Percentiles rank a stretch among this genome's conserved stretches.
Conservation (phyloP, 2,797 vertebrate genomes). For the Hirundo rustica region DNA sequence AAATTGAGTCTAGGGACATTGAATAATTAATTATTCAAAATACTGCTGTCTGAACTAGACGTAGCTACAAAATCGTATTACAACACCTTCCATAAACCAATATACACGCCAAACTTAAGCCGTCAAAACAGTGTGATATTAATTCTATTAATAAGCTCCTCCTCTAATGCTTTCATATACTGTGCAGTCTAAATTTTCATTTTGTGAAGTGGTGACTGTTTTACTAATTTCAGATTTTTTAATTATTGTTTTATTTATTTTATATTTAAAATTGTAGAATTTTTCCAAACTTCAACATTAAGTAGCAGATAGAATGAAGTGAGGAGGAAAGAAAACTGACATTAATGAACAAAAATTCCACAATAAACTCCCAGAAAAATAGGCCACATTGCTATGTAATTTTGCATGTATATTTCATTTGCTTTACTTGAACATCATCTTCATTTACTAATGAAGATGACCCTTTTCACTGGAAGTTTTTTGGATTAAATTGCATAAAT, state of each 20-base stretch:
- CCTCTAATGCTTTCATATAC: slow-evolving; percentile 13
- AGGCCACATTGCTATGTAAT: not conserved
- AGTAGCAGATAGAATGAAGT: slow-evolving; percentile 69
- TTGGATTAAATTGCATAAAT: slow-evolving; percentile 37
- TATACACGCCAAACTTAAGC: not conserved
- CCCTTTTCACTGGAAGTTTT: slow-evolving; percentile 7
- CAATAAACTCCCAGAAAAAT: slow-evolving; percentile 74
- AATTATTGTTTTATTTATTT: slow-evolving; percentile 44
- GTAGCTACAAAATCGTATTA: not conserved
- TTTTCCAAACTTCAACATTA: slow-evolving; percentile 51
- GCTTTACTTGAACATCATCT: slow-evolving; percentile 10
- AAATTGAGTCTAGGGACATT: not conserved
- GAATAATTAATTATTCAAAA: not conserved
- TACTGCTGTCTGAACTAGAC: not conserved
- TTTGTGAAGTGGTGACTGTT: not conserved
- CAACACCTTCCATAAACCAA: not conserved
- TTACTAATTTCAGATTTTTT: slow-evolving; percentile 34
- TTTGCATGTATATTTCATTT: slow-evolving; percentile 54
- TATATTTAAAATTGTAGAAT: slow-evolving; percentile 58
- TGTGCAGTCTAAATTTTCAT: not conserved
- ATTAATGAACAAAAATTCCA: slow-evolving; percentile 81
- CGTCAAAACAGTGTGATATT: not conserved
- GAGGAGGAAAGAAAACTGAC: slow-evolving; percentile 81
- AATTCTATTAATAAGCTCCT: slow-evolving; percentile 16
- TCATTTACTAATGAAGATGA: slow-evolving; percentile 51